Evolutionary conservation across 2,888 invertebrate species (phyloP).

Genomic region (Lasioglossum figueresi): DNA sequence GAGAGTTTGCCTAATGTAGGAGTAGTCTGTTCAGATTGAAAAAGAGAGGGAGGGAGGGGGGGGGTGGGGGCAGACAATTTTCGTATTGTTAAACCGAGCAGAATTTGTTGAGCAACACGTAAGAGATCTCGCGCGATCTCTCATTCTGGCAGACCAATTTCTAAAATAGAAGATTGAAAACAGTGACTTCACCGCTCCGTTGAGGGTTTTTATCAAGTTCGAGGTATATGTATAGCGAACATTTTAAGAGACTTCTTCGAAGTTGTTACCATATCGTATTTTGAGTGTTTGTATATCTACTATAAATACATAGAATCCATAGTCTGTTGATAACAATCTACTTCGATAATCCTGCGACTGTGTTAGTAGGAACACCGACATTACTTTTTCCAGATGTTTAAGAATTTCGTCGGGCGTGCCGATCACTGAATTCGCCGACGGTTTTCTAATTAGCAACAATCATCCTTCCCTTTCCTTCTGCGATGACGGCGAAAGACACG

Average conservation of each 20-base stretch:
- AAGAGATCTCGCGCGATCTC: background rate
- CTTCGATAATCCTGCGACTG: constrained; percentile 3
- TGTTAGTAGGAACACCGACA: background rate
- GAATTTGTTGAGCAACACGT: background rate
- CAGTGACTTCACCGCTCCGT: background rate
- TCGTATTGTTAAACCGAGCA: background rate
- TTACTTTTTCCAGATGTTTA: constrained; percentile 3
- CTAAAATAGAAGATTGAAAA: background rate
- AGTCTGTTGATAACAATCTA: constrained; percentile 6
- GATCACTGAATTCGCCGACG: background rate
- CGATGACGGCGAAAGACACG: background rate
- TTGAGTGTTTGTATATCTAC: background rate
- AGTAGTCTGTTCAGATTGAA: background rate
- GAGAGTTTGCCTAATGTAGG: background rate
- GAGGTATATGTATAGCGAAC: background rate
- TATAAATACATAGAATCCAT: background rate
- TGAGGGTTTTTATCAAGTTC: constrained; percentile 6
- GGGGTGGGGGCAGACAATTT: background rate
- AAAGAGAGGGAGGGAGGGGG: background rate
- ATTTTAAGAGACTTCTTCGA: background rate
- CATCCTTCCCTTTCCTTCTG: background rate
- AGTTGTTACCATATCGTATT: constrained; percentile 10
- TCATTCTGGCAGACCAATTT: background rate
- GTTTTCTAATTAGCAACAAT: background rate
- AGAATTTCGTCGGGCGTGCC: background rate